Conservation (phyloP, 1,140 invertebrate genomes). For the Aphis craccivora region DNA sequence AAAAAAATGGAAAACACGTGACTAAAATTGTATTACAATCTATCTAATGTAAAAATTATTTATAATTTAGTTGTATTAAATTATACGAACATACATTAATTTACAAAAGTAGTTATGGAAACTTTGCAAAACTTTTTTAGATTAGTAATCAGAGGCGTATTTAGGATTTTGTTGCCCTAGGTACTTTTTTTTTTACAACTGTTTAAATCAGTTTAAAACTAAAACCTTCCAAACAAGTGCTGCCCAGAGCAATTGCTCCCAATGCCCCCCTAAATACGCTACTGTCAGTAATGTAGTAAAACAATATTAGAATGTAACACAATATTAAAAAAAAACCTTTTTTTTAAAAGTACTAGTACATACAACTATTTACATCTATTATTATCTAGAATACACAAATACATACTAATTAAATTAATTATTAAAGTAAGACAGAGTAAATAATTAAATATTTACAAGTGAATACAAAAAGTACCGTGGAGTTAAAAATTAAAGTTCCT, state of each 20-base stretch:
- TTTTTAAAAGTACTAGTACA: background rate
- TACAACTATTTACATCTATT: background rate
- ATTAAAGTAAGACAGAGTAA: background rate
- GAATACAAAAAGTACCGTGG: background rate
- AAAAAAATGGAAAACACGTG: background rate
- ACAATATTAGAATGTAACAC: background rate
- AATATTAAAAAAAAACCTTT: background rate
- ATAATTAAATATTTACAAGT: conserved; percentile 6
- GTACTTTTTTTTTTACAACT: too few relatives aligned
- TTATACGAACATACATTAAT: background rate
- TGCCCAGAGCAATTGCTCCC: too few relatives aligned
- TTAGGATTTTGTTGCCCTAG: too few relatives aligned
- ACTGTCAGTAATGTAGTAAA: background rate
- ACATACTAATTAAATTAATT: background rate
- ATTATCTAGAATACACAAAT: background rate
- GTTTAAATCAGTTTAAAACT: too few relatives aligned
- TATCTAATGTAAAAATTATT: background rate
- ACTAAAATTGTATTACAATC: background rate
- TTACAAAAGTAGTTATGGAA: background rate
- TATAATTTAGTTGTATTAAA: background rate
- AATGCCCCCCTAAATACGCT: too few relatives aligned
- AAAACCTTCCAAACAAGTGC: too few relatives aligned
- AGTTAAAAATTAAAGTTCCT: too few relatives aligned
- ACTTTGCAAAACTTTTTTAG: background rate
- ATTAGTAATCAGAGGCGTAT: background rate